Conservation (phyloP, 2,113 vertebrate species). For the Hemibagrus wyckioides region DNA sequence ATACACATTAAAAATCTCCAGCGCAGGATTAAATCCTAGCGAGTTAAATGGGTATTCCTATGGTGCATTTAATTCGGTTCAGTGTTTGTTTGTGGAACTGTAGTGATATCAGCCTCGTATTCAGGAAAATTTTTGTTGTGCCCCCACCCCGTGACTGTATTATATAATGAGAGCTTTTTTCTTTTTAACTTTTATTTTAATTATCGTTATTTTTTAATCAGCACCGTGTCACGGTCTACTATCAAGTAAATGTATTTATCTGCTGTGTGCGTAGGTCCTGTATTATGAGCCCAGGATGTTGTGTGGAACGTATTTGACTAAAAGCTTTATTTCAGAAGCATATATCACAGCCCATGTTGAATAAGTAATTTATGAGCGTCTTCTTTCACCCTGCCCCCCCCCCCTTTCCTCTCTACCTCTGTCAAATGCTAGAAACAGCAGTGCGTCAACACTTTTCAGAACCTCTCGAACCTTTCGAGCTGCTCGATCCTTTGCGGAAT, state of each 20-base stretch:
- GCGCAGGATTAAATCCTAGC: slow-evolving; percentile 23
- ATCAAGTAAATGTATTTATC: slow-evolving; percentile 2
- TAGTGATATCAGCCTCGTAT: slow-evolving; percentile 15
- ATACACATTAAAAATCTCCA: slow-evolving; percentile 39
- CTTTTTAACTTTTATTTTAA: not conserved
- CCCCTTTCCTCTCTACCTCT: slow-evolving; percentile 20
- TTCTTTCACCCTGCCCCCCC: not conserved
- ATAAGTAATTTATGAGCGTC: slow-evolving; percentile 62
- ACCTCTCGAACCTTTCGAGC: not conserved
- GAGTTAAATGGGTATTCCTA: slow-evolving; percentile 43
- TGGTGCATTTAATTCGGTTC: slow-evolving; percentile 8
- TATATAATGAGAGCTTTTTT: not conserved
- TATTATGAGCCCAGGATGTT: not conserved
- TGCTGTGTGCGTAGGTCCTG: not conserved
- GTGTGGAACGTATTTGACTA: slow-evolving; percentile 1
- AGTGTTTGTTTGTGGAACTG: slow-evolving; percentile 21
- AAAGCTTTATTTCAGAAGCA: slow-evolving; percentile 52
- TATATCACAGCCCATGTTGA: slow-evolving; percentile 51
- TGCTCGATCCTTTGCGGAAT: not conserved
- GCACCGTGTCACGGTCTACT: not conserved
- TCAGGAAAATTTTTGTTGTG: not conserved
- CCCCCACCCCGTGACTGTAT: not conserved
- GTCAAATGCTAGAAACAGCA: slow-evolving; percentile 8
- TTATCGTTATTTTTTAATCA: not conserved
- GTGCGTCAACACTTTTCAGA: slow-evolving; percentile 20